phyloP scores from a whole-genome alignment of 2,888 invertebrate species.

The Lamellibrachia columna region DNA sequence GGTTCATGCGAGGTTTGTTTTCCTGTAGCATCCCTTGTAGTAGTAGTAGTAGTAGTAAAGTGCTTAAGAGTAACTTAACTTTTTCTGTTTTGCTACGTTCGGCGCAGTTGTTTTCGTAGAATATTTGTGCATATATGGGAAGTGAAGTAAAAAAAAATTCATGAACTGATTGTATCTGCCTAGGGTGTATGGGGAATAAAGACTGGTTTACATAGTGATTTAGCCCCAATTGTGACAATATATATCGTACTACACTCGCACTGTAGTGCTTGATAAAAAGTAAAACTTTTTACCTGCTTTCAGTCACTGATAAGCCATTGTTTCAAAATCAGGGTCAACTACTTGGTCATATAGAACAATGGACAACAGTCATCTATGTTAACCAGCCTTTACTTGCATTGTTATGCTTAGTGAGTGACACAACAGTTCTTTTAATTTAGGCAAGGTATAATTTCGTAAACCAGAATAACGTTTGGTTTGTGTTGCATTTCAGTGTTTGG shows the following conservation, averaged over 20 bases:
- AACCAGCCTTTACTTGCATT: not conserved
- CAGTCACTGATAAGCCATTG: too few species aligned
- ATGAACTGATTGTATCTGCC: not conserved
- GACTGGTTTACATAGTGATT: not conserved
- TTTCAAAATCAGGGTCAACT: too few species aligned
- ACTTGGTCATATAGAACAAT: too few species aligned
- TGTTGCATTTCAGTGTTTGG: not conserved
- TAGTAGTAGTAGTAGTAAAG: not conserved
- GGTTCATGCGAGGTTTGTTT: not conserved
- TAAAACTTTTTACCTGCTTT: too few species aligned
- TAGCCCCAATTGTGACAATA: not conserved
- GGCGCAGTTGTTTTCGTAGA: not conserved
- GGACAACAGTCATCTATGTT: not conserved
- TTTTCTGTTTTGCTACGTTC: not conserved
- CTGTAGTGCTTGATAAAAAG: not conserved
- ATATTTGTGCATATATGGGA: not conserved
- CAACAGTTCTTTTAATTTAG: not conserved
- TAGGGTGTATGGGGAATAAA: slow-evolving; percentile 7
- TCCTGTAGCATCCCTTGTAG: not conserved
- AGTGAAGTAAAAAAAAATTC: not conserved
- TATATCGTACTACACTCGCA: not conserved
- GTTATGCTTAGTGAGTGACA: not conserved
- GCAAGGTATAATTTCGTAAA: not conserved
- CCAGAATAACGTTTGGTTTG: not conserved
- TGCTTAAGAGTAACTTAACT: slow-evolving; percentile 6